Evolutionary conservation across 2,113 vertebrate species (phyloP).

Genomic region (Oncorhynchus kisutch): DNA sequence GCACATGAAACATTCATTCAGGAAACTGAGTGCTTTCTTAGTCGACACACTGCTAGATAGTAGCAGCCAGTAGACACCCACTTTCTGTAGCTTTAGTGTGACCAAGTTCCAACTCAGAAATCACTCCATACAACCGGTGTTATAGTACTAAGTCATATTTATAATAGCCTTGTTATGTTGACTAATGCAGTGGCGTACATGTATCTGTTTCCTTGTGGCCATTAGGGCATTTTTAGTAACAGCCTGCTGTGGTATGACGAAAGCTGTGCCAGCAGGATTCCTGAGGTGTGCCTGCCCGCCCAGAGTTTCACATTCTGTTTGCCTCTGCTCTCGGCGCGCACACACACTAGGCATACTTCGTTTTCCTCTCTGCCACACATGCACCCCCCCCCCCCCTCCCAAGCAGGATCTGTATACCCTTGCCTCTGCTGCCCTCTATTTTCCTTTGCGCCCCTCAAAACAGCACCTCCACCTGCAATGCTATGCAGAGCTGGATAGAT

Average conservation of each 20-base stretch:
- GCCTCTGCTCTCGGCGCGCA: neutral
- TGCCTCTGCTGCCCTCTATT: constrained; percentile 52
- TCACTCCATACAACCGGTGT: too few species aligned
- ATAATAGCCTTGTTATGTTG: too few species aligned
- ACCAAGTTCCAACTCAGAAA: too few species aligned
- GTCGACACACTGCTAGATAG: too few species aligned
- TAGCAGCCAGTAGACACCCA: too few species aligned
- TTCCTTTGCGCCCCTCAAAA: constrained; percentile 34
- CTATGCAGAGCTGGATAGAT: constrained; percentile 53
- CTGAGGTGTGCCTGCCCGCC: constrained; percentile 17
- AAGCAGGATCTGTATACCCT: constrained; percentile 30
- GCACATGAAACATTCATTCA: too few species aligned
- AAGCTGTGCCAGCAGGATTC: constrained; percentile 42
- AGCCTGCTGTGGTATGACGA: constrained; percentile 37
- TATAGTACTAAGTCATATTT: too few species aligned
- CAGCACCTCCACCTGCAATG: constrained; percentile 29
- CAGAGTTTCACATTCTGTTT: neutral
- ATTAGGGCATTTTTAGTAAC: constrained; percentile 12
- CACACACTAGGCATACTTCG: neutral
- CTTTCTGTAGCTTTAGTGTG: neutral
- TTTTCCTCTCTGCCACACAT: neutral
- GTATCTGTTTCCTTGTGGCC: neutral
- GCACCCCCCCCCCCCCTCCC: constrained; percentile 2
- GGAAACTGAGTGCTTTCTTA: too few species aligned
- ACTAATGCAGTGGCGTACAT: too few species aligned